Evolutionary conservation across 2,888 invertebrate species (phyloP).

Genomic region (Euplagia quadripunctaria): DNA sequence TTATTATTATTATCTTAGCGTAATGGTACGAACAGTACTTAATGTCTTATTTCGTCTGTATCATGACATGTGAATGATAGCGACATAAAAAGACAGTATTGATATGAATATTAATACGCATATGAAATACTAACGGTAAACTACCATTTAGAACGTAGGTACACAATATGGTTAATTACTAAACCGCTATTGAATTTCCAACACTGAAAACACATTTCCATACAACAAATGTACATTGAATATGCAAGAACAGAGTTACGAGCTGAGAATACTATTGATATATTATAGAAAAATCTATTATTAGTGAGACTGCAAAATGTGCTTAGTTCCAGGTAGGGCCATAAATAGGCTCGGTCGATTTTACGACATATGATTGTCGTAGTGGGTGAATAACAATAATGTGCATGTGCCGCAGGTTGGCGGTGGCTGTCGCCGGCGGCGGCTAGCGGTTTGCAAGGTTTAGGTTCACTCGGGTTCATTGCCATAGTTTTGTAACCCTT

Average conservation of each 20-base stretch:
- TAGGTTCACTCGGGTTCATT: slow-evolving; percentile 86
- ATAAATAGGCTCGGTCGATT: slow-evolving; percentile 41
- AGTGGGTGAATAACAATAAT: slow-evolving; percentile 43
- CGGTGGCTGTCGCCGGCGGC: slow-evolving; percentile 72
- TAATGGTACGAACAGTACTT: neutral
- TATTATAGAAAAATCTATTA: slow-evolving; percentile 6
- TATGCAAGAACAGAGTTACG: slow-evolving; percentile 8
- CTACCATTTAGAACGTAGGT: slow-evolving; percentile 4
- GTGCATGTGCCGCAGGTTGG: slow-evolving; percentile 63
- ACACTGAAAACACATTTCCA: slow-evolving; percentile 7
- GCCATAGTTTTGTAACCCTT: slow-evolving; percentile 88
- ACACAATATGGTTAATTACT: slow-evolving; percentile 18
- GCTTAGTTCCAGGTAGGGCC: slow-evolving; percentile 34
- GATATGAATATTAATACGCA: slow-evolving; percentile 4
- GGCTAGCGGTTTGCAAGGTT: slow-evolving; percentile 86
- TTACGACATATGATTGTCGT: slow-evolving; percentile 38
- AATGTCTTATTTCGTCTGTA: too few relatives aligned
- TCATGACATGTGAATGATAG: neutral
- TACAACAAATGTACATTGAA: slow-evolving; percentile 11
- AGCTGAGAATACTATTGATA: slow-evolving; percentile 13
- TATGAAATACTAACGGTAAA: slow-evolving; percentile 8
- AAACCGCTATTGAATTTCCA: slow-evolving; percentile 10
- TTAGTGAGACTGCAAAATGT: slow-evolving; percentile 33
- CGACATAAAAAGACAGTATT: neutral
- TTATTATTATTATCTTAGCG: too few relatives aligned